These are phyloP conservation scores for Pseudocheirus occidentalis DNA, from an alignment of 2,797 vertebrate genomes.

Conservation along the genomic window DNA sequence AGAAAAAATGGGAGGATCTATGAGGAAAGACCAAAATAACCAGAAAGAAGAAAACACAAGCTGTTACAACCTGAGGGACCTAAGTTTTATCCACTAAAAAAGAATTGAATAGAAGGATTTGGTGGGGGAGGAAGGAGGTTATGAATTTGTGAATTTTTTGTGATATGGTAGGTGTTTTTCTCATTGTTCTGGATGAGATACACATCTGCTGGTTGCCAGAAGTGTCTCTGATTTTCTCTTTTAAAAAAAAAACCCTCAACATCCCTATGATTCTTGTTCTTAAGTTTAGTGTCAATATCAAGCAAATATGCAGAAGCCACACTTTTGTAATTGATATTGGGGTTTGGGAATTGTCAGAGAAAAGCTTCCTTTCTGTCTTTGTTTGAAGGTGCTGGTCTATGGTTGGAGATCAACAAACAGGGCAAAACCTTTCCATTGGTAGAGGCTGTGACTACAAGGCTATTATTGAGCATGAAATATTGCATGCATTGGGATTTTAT, in stretches of 20 bases:
- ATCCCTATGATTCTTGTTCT: neutral
- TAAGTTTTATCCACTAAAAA: neutral
- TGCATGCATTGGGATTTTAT: conserved; percentile 93
- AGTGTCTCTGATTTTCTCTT: neutral
- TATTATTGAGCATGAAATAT: conserved; percentile 91
- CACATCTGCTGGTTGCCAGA: neutral
- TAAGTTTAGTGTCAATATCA: neutral
- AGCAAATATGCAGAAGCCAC: neutral
- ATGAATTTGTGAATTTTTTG: neutral
- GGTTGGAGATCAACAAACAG: conserved; percentile 88
- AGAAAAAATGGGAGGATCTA: neutral
- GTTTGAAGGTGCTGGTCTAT: conserved; percentile 91
- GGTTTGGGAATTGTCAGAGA: conserved; percentile 3
- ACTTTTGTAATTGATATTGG: conserved; percentile 21
- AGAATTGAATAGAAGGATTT: neutral
- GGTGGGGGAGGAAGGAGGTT: neutral
- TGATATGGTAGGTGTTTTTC: neutral
- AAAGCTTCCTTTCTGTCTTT: conserved; percentile 24
- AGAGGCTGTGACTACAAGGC: conserved; percentile 89
- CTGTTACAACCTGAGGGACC: neutral
- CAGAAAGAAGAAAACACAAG: neutral
- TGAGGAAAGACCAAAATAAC: conserved; percentile 6
- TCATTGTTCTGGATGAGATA: neutral
- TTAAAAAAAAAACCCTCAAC: neutral
- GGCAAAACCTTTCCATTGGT: conserved; percentile 92